Base-by-base conservation (phyloP, 2,113 vertebrate species). In the Upupa epops region DNA sequence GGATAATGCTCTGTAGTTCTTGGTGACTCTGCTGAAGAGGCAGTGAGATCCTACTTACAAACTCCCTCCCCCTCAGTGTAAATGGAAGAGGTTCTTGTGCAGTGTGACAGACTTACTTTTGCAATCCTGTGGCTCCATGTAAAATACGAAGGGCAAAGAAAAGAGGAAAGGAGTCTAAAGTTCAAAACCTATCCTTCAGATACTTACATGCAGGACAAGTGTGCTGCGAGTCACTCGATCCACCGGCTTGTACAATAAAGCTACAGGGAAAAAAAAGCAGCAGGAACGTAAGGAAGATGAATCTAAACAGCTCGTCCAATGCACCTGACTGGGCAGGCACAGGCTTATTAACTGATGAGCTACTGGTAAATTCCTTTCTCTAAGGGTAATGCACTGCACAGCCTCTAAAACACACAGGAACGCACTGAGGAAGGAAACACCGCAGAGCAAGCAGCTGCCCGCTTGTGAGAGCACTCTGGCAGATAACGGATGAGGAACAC, bases 141-240 rank as follows among this genome's bases (percentile, higher is more conserved):
- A 69, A 88, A 88, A 83, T 68, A 0, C 51, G 52, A 83, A 65
- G 46, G 11, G 34, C 14, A 1, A 72, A 90, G 20, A 89, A 88
- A 88, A 75, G 1, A 81, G 25, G 13, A n/a, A 68, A 59, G 10
- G 18, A 20, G 9, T 8, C 29, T 60, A 6, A 63, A 70, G 29
- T 40, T 63, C 55, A 17, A 59, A 66, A 79, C 66, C 3, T 36
- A 10, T 48, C 40, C 49, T 87, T 70, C 24, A 76, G 89, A 66
- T 61, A 99, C 99, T 99, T 94, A 99, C 99, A 34, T 99, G 99
- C 52, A 99, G 97, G 36, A 99, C 99, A 77, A 99, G 97, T 0
- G 99, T 99, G 97, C 98, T 99, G 89, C 99, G 98, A 3, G 99
- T 99, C 94, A 99, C 99, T 85, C 98, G 97, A 97, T 99, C 99